Conservation (phyloP, 1,140 invertebrate genomes). For the Tetramorium alpestre region DNA sequence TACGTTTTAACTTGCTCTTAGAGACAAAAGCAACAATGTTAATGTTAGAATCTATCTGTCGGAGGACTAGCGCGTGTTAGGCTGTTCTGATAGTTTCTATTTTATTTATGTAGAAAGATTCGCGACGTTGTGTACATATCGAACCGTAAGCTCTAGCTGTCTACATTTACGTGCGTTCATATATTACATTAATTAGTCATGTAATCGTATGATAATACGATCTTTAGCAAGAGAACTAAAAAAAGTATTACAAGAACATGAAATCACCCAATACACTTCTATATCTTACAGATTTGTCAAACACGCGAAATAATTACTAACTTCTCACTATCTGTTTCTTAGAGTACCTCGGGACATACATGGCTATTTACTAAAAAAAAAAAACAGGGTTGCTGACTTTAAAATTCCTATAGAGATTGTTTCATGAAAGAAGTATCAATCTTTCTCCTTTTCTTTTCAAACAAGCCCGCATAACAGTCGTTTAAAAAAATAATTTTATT, state of each 20-base stretch:
- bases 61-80: slow-evolving; percentile 8
- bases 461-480: not conserved
- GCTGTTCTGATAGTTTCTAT: slow-evolving; percentile 26
- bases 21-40: slow-evolving; percentile 26
- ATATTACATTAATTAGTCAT: slow-evolving; percentile 29
- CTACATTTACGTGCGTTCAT: slow-evolving; percentile 30
- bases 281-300: not conserved
- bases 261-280: slow-evolving; percentile 3
- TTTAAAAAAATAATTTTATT: slow-evolving; percentile 14
- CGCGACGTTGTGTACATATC: slow-evolving; percentile 36
- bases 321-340: slow-evolving; percentile 7
- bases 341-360: not conserved
- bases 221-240: not conserved
- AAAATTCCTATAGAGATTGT: not conserved
- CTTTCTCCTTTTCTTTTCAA: not conserved
- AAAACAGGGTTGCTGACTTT: not conserved
- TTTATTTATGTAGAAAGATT: slow-evolving; percentile 54
- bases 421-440: not conserved
- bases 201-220: slow-evolving; percentile 2
- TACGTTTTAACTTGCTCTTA: slow-evolving; percentile 41
- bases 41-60: slow-evolving; percentile 24
- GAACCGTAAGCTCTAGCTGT: not conserved
- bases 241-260: slow-evolving; percentile 39
- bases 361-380: not conserved
- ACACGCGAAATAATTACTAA: not conserved